Conservation (phyloP, 2,888 invertebrate genomes). For the Apodemia hepburni region DNA sequence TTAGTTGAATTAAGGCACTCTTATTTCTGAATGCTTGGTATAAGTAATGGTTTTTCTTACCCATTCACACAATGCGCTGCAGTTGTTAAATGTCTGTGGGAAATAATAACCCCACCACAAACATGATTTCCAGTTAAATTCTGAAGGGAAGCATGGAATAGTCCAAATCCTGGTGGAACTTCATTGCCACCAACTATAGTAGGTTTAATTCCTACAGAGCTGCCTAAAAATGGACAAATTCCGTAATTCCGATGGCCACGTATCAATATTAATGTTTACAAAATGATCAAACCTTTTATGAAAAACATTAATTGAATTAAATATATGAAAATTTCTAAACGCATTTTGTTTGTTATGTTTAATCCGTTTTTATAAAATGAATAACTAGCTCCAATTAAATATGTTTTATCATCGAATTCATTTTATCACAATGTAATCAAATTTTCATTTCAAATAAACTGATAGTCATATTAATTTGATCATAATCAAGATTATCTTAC, state of each 20-base stretch:
- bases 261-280: not conserved
- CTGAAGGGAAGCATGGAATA: slow-evolving; percentile 63
- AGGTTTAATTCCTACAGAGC: slow-evolving; percentile 26
- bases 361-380: not conserved
- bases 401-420: not conserved
- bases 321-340: not conserved
- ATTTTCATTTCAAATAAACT: not conserved
- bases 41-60: slow-evolving; percentile 23
- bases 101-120: slow-evolving; percentile 64
- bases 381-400: not conserved
- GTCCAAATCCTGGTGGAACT: slow-evolving; percentile 49
- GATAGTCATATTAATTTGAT: slow-evolving; percentile 2
- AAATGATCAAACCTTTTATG: not conserved
- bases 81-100: slow-evolving; percentile 51
- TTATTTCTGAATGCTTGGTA: not conserved
- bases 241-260: not conserved
- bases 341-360: not conserved
- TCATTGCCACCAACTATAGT: slow-evolving; percentile 57
- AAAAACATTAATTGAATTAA: not conserved
- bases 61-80: slow-evolving; percentile 61
- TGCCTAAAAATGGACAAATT: not conserved
- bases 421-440: slow-evolving; percentile 1
- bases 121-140: slow-evolving; percentile 60
- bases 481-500: slow-evolving; percentile 14
- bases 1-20: too few species aligned